Conservation (phyloP, 2,888 invertebrate genomes). For the Cacoxenus indagator region DNA sequence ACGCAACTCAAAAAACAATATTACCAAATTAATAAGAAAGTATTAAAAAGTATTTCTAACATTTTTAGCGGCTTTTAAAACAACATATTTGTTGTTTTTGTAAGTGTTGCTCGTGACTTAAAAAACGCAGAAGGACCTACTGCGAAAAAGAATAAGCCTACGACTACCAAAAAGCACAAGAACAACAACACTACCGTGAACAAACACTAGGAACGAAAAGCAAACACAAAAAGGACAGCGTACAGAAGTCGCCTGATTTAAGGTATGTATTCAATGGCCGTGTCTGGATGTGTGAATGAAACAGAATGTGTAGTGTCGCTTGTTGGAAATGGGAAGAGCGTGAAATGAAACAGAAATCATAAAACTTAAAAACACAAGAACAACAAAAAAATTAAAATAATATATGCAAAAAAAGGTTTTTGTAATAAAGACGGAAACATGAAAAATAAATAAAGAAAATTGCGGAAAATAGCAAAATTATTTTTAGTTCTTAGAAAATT, state of each 20-base stretch:
- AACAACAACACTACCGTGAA: constrained; percentile 1
- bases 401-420: too few relatives aligned
- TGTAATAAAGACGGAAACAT: too few relatives aligned
- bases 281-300: constrained; percentile 17
- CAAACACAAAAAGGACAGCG: constrained; percentile 47
- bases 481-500: too few relatives aligned
- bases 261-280: constrained; percentile 56
- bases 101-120: constrained; percentile 1
- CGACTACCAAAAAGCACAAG: constrained; percentile 18
- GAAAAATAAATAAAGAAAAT: too few relatives aligned
- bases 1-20: not conserved
- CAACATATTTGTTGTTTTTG: not conserved
- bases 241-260: constrained; percentile 64
- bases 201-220: constrained; percentile 24
- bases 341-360: not conserved
- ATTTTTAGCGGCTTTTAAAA: constrained; percentile 8
- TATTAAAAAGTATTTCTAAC: not conserved
- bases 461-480: too few relatives aligned
- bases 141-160: constrained; percentile 33
- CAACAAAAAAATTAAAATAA: not conserved
- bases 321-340: not conserved
- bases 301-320: not conserved
- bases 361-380: not conserved
- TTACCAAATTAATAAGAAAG: not conserved
- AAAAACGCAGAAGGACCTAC: constrained; percentile 48